These are phyloP conservation scores for Temnothorax curvispinosus DNA, from an alignment of 1,140 invertebrate species.

Conservation along the genomic window DNA sequence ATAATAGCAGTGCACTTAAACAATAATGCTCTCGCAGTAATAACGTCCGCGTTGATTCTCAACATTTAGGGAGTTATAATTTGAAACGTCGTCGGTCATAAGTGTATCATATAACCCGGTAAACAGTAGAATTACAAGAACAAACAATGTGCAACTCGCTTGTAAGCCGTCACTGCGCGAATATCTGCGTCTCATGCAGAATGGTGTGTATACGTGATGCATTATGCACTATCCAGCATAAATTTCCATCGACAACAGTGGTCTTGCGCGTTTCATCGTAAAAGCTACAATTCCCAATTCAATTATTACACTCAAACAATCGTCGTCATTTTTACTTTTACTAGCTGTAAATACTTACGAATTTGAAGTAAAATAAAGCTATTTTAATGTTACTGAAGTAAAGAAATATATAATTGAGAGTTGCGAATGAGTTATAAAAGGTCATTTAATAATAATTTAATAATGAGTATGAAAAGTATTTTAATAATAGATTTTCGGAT, in stretches of 20 bases:
- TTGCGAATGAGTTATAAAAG: not conserved
- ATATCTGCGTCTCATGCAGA: slow-evolving; percentile 50
- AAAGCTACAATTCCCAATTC: slow-evolving; percentile 11
- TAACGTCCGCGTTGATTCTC: not conserved
- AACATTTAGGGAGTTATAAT: slow-evolving; percentile 25
- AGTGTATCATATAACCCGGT: slow-evolving; percentile 27
- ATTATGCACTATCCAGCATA: slow-evolving; percentile 40
- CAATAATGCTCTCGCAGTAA: not conserved
- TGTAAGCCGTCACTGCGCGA: slow-evolving; percentile 50
- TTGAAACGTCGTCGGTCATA: slow-evolving; percentile 4
- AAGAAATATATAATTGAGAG: not conserved
- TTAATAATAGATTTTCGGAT: not conserved
- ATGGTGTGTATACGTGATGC: slow-evolving; percentile 36
- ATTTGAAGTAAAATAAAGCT: not conserved
- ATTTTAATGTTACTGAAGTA: not conserved
- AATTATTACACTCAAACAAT: slow-evolving; percentile 33
- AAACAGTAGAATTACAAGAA: slow-evolving; percentile 57
- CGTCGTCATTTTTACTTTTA: not conserved
- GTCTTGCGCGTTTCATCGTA: not conserved
- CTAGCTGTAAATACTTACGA: not conserved
- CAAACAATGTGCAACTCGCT: slow-evolving; percentile 45
- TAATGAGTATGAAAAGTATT: not conserved
- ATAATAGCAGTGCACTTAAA: not conserved
- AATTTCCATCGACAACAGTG: slow-evolving; percentile 44
- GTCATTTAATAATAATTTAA: not conserved